phyloP scores from a whole-genome alignment of 1,140 invertebrate species.

The Pseudomyrmex sp. region DNA sequence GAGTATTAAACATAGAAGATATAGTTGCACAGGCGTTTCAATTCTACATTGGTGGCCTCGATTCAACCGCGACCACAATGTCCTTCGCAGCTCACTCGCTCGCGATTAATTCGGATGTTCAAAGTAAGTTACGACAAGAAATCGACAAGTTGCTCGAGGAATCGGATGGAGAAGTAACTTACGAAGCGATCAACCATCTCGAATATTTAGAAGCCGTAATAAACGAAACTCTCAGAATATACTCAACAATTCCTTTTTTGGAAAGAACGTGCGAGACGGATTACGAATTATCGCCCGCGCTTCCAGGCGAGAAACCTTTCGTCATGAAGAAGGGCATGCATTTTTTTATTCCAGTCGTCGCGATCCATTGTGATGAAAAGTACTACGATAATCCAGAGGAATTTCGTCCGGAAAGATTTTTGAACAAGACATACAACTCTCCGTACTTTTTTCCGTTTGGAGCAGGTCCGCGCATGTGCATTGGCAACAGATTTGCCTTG shows the following conservation, averaged over 20 bases:
- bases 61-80: constrained; percentile 82
- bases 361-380: constrained; percentile 86
- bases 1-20: constrained; percentile 78
- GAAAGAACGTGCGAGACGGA: constrained; percentile 86
- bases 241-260: constrained; percentile 83
- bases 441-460: constrained; percentile 52
- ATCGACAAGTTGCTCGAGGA: constrained; percentile 82
- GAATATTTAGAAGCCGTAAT: constrained; percentile 85
- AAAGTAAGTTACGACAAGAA: constrained; percentile 86
- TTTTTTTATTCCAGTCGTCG: constrained; percentile 83
- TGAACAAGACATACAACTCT: constrained; percentile 69
- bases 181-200: constrained; percentile 80
- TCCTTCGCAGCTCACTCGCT: constrained; percentile 82
- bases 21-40: constrained; percentile 84
- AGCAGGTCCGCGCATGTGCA: constrained; percentile 63
- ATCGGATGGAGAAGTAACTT: constrained; percentile 79
- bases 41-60: constrained; percentile 85
- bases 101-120: constrained; percentile 86
- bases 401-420: constrained; percentile 86
- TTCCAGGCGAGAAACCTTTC: constrained; percentile 67
- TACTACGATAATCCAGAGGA: constrained; percentile 87
- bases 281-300: constrained; percentile 81
- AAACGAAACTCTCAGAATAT: constrained; percentile 87
- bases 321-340: constrained; percentile 80
- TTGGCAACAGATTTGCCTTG: constrained; percentile 78